Base-by-base conservation (phyloP, 2,113 vertebrate species). In the Theristicus caerulescens region DNA sequence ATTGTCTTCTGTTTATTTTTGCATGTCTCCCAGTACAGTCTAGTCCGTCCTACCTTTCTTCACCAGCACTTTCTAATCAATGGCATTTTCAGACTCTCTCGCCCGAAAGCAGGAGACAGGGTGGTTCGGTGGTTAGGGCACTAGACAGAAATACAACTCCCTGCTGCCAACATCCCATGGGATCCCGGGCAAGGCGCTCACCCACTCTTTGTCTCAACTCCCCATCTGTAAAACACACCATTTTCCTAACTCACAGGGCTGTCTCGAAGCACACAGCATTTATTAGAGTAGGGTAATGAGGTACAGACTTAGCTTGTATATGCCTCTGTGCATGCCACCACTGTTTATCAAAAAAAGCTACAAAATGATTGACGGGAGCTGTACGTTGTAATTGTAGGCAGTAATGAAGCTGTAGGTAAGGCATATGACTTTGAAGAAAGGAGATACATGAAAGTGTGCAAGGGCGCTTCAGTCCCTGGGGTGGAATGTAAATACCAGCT, bases 401-500 rank as follows among this genome's bases (percentile, higher is more conserved):
- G 88, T 34, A 90, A 91, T 54, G 76, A 92, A 88, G 88, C 91
- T 77, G 80, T 61, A 93, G 91, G 94, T 90, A 46, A 86, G 72
- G 76, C 7, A 13, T 18, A 51, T 26, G 88, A 24, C 93, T 94
- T 88, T 81, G 94, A 95, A 94, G 95, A 86, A 91, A 95, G 80
- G 83, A 95, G 91, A 86, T 24, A 73, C 52, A 86, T 92, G 88
- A 92, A 95, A 93, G 94, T 12, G 76, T 73, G 82, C 19, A 46
- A 94, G 34, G 61, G 74, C 0, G 24, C 88, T 65, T 55, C 71
- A n/a, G 80, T 78, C 94, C 96, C 95, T 38, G 80, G 69, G 96
- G 95, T 92, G 91, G 55, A 96, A 96, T 96, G 86, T 86, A 96
- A 96, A 95, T 94, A 49, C 71, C 10, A 4, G 65, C 87, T 94